Conservation (phyloP, 1,140 invertebrate species). For the Conus ventricosus region DNA sequence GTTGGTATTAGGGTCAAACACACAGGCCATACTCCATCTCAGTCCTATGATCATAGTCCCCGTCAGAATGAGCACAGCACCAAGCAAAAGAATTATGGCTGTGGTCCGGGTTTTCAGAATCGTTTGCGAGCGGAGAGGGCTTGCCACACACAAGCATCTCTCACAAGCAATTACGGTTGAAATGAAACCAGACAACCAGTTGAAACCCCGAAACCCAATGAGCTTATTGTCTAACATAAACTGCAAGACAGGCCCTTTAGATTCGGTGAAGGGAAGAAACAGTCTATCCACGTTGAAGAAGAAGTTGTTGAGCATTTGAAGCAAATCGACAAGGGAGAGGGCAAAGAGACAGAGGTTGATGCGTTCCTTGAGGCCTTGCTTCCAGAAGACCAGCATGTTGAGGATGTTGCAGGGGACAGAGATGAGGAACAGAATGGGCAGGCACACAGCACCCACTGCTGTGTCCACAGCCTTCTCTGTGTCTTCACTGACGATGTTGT, state of each 20-base stretch:
- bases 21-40: neutral
- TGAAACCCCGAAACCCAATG: neutral
- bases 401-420: neutral
- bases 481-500: slow-evolving; percentile 3
- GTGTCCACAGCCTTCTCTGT: neutral
- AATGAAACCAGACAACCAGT: slow-evolving; percentile 7
- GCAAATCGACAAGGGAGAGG: neutral
- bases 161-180: neutral
- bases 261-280: neutral
- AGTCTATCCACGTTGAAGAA: neutral
- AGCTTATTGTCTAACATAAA: neutral
- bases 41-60: neutral
- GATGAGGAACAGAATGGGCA: slow-evolving; percentile 14
- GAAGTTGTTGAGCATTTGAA: neutral
- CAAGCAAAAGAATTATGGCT: neutral
- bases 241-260: neutral
- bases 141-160: neutral
- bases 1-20: neutral
- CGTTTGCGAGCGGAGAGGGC: neutral
- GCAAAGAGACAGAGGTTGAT: slow-evolving; percentile 12
- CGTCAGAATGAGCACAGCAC: neutral
- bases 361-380: neutral
- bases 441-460: neutral
- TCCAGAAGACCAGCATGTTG: neutral
- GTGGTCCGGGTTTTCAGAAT: neutral